Base-by-base conservation (phyloP, 2,113 vertebrate species). In the Apodemus speciosus region DNA sequence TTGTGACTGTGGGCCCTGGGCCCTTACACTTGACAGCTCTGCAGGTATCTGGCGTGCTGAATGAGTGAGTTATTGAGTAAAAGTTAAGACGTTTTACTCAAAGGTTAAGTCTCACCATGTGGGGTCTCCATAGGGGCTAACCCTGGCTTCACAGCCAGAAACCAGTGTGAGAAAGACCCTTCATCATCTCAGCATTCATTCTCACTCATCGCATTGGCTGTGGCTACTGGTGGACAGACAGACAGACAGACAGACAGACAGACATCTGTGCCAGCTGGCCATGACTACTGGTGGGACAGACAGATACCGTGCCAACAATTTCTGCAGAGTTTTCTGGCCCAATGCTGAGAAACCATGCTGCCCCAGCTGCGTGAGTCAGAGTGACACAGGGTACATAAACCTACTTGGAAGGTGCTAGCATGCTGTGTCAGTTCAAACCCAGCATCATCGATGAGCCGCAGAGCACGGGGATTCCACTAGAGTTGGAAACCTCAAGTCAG, bases 401-500 rank as follows among this genome's bases (percentile, higher is more conserved):
- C 9, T 32, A 51, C 14, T 3, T 62, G 30, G 60, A 79, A 43
- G 77, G 40, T 43, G n/a, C 32, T n/a, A 20, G 30, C 8, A 2
- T 25, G 43, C 81, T 53, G 46, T n/a, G 69, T 16, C 46, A 9
- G 75, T 35, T 56, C 53, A 27, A 40, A 64, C 30, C 35, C 60
- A 3, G 30, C 38, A 35, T 72, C 13, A 4, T 15, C 2, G 20
- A 38, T 0, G 5, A 68, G 51, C 38, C 72, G 43, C 3, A 20
- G 56, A 53, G 16, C 18, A 13, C 0, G 0, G 40, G 25, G 80
- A 4, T 8, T 16, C 2, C 6, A 0, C 21, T 38, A 14, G 21
- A 15, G 21, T 4, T 71, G 51, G 87, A 89, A 25, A 40, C 18
- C 30, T 60, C 60, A 58, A 6, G 2, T 21, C 13, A 3, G 15